Base-by-base conservation (phyloP, 2,888 invertebrate genomes). In the Odontocerum albicorne region DNA sequence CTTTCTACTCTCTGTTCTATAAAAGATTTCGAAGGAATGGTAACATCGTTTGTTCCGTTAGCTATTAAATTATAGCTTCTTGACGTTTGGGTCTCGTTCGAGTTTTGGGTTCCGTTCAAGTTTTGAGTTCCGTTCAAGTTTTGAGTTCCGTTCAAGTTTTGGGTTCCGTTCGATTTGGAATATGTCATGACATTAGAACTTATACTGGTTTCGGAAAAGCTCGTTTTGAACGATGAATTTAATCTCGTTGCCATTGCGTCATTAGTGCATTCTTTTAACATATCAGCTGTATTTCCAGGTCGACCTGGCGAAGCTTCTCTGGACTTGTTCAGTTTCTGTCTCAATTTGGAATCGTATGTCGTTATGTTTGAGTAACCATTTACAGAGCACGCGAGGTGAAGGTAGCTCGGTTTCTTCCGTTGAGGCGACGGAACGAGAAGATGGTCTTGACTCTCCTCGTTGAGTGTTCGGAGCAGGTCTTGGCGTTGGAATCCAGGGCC, bases 1-100 rank as follows among this genome's bases (percentile, higher is more conserved):
- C 93, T 79, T 66, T 94, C 94, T 1, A 94, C 92, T 38, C 92
- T 82, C 66, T 93, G 92, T 67, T 93, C 90, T 36, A 94, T 92
- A 66, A 93, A 91, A 42, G 92, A 87, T 67, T 84, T 85, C 66
- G 82, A 79, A 13, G 83, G 79, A n/a, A n/a, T n/a, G 63, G 77
- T 74, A 31, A 53, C 53, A 31, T 50, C 55, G 13, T 63, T 53
- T 8, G 51, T 36, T n/a, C 57, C 60, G 44, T 77, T 78, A 0
- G 76, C 73, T 2, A 76, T 66, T 0, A 75, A 74, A 58, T 58
- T 58, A 32, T 40, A 61, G 22, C 61, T 58, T 7, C 77, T 77
- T 0, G 78, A 76, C 0, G 55, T 49, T 20, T 56, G 56, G 13
- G 50, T 42, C 15, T 39, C 32, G 2, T 2, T 40, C 17, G 6